A percentile compares a stretch with the other conserved stretches of the same genome.
These are phyloP conservation scores for Myripristis murdjan DNA, from an alignment of 2,797 vertebrate genomes.

Conservation along the genomic window DNA sequence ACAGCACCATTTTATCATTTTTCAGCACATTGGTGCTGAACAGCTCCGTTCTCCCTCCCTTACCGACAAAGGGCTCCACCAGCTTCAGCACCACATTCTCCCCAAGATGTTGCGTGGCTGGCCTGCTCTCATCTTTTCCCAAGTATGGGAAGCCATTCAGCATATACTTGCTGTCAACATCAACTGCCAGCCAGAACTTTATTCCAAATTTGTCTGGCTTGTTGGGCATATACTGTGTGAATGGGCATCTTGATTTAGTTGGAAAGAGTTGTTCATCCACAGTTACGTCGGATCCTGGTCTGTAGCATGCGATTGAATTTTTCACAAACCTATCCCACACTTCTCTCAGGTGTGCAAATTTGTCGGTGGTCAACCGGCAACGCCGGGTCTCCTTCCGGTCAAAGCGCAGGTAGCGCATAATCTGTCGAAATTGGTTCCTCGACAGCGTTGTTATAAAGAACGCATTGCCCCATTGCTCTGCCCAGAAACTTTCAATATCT, in stretches of 20 bases:
- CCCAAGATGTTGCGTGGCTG: not conserved
- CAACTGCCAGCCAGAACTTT: slow-evolving; percentile 29
- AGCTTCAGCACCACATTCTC: slow-evolving; percentile 4
- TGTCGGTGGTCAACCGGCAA: not conserved
- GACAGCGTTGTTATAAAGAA: slow-evolving; percentile 6
- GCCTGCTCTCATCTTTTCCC: slow-evolving; percentile 13
- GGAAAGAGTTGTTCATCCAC: slow-evolving; percentile 26
- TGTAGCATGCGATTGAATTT: slow-evolving; percentile 30
- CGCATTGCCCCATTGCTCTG: not conserved
- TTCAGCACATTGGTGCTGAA: not conserved
- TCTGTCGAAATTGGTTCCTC: slow-evolving; percentile 1
- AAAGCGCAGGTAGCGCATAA: slow-evolving; percentile 5
- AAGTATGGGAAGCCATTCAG: slow-evolving; percentile 19
- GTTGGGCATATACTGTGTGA: slow-evolving; percentile 22
- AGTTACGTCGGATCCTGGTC: slow-evolving; percentile 16
- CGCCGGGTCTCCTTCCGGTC: slow-evolving; percentile 9
- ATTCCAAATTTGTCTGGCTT: slow-evolving; percentile 27
- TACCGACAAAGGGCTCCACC: slow-evolving; percentile 6
- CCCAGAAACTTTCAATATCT: slow-evolving; percentile 13
- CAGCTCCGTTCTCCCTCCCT: slow-evolving; percentile 5
- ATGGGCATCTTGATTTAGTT: slow-evolving; percentile 16
- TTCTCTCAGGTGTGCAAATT: slow-evolving; percentile 7
- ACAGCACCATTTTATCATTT: too few species aligned
- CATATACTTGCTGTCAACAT: slow-evolving; percentile 17
- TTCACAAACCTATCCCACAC: slow-evolving; percentile 16